Percentiles rank a stretch among this genome's conserved stretches.
Evolutionary conservation across 2,797 vertebrate species (phyloP).

Genomic region (Oophaga sylvatica): DNA sequence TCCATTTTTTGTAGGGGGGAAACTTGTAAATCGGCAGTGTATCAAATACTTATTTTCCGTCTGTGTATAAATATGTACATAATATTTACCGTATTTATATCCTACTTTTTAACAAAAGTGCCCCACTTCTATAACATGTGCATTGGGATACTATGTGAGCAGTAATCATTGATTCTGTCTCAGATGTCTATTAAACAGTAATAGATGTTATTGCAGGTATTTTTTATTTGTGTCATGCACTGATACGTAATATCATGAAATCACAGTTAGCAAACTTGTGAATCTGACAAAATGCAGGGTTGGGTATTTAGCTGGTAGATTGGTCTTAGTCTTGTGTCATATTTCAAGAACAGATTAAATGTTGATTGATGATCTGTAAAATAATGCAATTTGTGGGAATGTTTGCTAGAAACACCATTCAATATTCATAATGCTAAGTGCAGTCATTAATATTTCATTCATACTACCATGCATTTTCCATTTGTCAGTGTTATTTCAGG

Average conservation of each 20-base stretch:
- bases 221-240: too few relatives aligned
- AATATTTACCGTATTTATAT: too few relatives aligned
- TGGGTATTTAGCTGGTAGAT: neutral
- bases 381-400: constrained; percentile 52
- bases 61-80: too few relatives aligned
- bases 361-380: constrained; percentile 50
- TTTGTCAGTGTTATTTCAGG: constrained; percentile 47
- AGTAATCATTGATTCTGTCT: neutral
- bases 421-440: constrained; percentile 62
- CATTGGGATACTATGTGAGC: too few relatives aligned
- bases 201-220: too few relatives aligned
- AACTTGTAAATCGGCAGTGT: too few relatives aligned
- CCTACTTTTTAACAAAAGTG: too few relatives aligned
- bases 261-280: neutral
- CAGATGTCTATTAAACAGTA: too few relatives aligned
- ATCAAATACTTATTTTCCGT: too few relatives aligned
- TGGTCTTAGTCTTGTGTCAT: neutral
- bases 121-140: too few relatives aligned
- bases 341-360: constrained; percentile 20
- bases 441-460: constrained; percentile 57
- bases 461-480: constrained; percentile 40
- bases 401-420: constrained; percentile 49
- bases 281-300: neutral
- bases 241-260: too few relatives aligned
- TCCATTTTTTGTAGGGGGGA: too few relatives aligned